Percentiles rank a stretch among this genome's conserved stretches.
These are phyloP conservation scores for Melanotaenia parkinsoni DNA, from an alignment of 2,797 vertebrate genomes.

Conservation along the genomic window DNA sequence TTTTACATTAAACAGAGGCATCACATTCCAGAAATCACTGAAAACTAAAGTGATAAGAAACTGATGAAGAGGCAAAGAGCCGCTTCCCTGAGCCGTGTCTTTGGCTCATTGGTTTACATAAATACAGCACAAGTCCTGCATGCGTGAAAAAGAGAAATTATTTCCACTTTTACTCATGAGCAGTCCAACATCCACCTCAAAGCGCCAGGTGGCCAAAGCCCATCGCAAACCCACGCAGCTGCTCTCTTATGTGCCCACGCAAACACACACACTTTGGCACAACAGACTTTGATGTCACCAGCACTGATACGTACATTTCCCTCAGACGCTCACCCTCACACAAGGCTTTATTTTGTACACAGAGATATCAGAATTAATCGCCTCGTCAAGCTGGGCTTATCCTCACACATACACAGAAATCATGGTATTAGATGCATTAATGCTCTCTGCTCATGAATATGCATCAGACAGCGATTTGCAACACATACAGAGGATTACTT, in stretches of 20 bases:
- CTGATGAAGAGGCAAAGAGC: slow-evolving; percentile 28
- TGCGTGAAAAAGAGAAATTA: slow-evolving; percentile 52
- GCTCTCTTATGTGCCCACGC: slow-evolving; percentile 78
- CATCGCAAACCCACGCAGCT: slow-evolving; percentile 79
- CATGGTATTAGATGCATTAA: slow-evolving; percentile 74
- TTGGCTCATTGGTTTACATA: slow-evolving; percentile 34
- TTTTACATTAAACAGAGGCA: slow-evolving; percentile 1
- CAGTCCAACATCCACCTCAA: slow-evolving; percentile 75
- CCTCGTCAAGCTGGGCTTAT: slow-evolving; percentile 75
- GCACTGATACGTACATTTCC: slow-evolving; percentile 65
- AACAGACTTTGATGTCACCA: slow-evolving; percentile 77
- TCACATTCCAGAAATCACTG: slow-evolving; percentile 32
- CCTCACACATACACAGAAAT: slow-evolving; percentile 75
- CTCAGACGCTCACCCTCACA: slow-evolving; percentile 50
- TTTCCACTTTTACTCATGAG: slow-evolving; percentile 74
- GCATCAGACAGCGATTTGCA: slow-evolving; percentile 72
- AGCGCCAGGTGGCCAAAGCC: slow-evolving; percentile 81
- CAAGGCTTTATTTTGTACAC: slow-evolving; percentile 75
- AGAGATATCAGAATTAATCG: slow-evolving; percentile 75
- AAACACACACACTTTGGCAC: slow-evolving; percentile 70
- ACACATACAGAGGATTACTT: slow-evolving; percentile 72
- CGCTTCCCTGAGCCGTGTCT: slow-evolving; percentile 44
- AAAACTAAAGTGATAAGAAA: slow-evolving; percentile 41
- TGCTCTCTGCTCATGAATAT: slow-evolving; percentile 76
- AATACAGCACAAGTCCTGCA: slow-evolving; percentile 30